Evolutionary conservation across 1,140 invertebrate species (phyloP), one percentile per base, ranked within the genome.

Genomic region (Bombus breviceps): DNA sequence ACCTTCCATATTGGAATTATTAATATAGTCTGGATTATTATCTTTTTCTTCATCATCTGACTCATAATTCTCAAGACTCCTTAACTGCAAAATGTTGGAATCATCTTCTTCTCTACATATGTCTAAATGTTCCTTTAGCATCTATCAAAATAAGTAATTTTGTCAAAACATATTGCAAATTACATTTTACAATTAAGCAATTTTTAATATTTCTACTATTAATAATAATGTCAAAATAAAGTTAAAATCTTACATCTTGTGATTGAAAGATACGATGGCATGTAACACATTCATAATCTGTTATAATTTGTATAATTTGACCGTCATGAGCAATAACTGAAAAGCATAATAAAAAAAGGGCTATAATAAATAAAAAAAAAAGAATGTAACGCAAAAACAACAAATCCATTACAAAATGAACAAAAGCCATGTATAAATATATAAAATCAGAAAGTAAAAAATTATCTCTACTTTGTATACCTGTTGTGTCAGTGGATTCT

Each of bases 31-130:
- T 15, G 83, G 86, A 74, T 87, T 78, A 13, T 90, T 76, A 34
- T 92, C 91, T 57, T 92, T 90, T 22, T 88, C 89, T 57, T 93
- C 93, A n/a, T 92, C 92, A 28, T 91, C 92, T 13, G 94, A 94
- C 82, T 94, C 94, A 75, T 95, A 91, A 76, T 84, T 89, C 28
- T 87, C 87, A 75, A 93, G 90, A 86, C 92, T 91, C 43, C 91
- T 90, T 64, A 95, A 90, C 47, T 94, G 93, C 34, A 95, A 86
- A 39, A 94, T 80, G 88, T 92, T 90, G n/a, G 92, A 89, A 82
- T 95, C 94, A 87, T 95, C 94, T 88, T 94, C 94, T 90, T 95
- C 94, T 91, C 94, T 92, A 62, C 94, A 95, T 57, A 94, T 91
- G 72, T 95, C 91, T 64, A 94, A 91, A 89, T 95, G 94, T 82